Conservation (phyloP, 2,888 invertebrate species). For the Ptychoptera albimana region DNA sequence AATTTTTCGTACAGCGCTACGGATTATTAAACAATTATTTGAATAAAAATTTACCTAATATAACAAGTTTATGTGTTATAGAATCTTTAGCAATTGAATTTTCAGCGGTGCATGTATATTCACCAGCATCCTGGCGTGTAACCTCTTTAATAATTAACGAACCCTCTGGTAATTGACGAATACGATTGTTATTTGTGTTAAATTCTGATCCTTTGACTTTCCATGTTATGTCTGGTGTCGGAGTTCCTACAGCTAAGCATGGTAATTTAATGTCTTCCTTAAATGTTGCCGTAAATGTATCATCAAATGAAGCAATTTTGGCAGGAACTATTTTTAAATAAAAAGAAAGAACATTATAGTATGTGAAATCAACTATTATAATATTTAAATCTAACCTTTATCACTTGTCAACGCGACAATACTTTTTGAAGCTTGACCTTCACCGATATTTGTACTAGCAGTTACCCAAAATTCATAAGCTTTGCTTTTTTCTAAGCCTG, state of each 20-base stretch:
- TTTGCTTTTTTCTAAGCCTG: slow-evolving; percentile 61
- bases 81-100: slow-evolving; percentile 87
- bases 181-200: slow-evolving; percentile 56
- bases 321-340: slow-evolving; percentile 56
- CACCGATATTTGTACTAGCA: slow-evolving; percentile 85
- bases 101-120: slow-evolving; percentile 85
- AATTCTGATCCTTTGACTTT: slow-evolving; percentile 66
- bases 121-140: slow-evolving; percentile 78
- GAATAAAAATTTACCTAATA: too few species aligned
- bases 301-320: slow-evolving; percentile 88
- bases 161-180: slow-evolving; percentile 75
- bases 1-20: too few species aligned
- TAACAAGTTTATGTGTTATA: slow-evolving; percentile 75
- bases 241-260: slow-evolving; percentile 82
- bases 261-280: slow-evolving; percentile 84
- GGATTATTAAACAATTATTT: too few species aligned
- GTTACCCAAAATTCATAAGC: slow-evolving; percentile 92
- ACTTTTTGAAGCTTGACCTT: slow-evolving; percentile 79
- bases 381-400: slow-evolving; percentile 15
- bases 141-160: slow-evolving; percentile 82
- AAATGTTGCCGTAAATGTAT: slow-evolving; percentile 80
- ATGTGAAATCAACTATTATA: too few species aligned
- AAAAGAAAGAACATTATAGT: slow-evolving; percentile 5
- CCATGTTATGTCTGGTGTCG: slow-evolving; percentile 80
- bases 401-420: slow-evolving; percentile 68